Percentiles rank a stretch among this genome's conserved stretches.
Evolutionary conservation across 2,888 invertebrate genomes (phyloP).

Genomic region (Amblyjoppa proteus): DNA sequence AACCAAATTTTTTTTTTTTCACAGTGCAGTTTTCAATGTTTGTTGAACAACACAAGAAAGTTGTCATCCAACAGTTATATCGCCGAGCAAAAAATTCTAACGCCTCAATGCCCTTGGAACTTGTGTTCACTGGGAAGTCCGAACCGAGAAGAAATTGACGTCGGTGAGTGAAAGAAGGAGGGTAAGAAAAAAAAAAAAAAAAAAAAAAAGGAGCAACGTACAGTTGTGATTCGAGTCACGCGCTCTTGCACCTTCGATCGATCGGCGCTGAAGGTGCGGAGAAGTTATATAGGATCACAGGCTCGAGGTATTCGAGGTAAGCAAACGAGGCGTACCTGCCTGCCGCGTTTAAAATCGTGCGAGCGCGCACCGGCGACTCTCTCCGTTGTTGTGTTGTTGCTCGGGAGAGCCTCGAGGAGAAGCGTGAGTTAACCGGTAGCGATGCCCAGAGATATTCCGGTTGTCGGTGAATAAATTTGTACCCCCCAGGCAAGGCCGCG

Average conservation of each 20-base stretch:
- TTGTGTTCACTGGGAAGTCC: neutral
- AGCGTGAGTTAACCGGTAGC: conserved; percentile 66
- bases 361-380: conserved; percentile 1
- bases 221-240: conserved; percentile 57
- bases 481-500: conserved; percentile 78
- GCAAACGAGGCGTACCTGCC: conserved; percentile 17
- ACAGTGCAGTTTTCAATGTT: too few relatives aligned
- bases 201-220: neutral
- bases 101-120: neutral
- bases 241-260: conserved; percentile 48
- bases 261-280: conserved; percentile 36
- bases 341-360: conserved; percentile 15
- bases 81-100: too few relatives aligned
- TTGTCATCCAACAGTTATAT: too few relatives aligned
- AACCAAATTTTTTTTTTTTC: too few relatives aligned
- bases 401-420: conserved; percentile 24
- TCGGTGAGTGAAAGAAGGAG: conserved; percentile 26
- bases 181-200: neutral
- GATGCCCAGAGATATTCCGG: conserved; percentile 75
- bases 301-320: conserved; percentile 41
- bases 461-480: conserved; percentile 77
- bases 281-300: conserved; percentile 1
- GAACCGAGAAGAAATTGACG: conserved; percentile 27
- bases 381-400: neutral
- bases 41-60: too few relatives aligned